phyloP scores from a whole-genome alignment of 2,888 invertebrate genomes.

The Brachylomia viminalis region DNA sequence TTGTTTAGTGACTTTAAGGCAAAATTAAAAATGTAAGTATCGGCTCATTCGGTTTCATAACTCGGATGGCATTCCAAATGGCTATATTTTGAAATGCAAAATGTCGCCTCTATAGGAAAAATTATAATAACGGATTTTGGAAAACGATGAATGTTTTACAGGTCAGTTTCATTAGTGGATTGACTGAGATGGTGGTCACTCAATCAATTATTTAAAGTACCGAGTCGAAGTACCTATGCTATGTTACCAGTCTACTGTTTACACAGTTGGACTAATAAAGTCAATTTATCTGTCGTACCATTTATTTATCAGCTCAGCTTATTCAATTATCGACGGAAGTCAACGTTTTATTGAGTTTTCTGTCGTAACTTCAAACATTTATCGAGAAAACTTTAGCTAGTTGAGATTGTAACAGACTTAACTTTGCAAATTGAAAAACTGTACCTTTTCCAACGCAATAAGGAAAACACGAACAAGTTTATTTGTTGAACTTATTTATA shows the following conservation, averaged over 20 bases:
- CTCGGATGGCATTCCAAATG: background rate
- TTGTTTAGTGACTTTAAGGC: background rate
- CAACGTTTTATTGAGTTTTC: constrained; percentile 17
- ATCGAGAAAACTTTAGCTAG: constrained; percentile 43
- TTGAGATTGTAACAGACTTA: constrained; percentile 37
- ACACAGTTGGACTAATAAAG: background rate
- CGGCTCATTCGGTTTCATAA: background rate
- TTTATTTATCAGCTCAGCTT: constrained; percentile 26
- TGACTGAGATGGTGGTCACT: background rate
- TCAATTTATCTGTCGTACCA: background rate
- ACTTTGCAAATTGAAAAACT: constrained; percentile 53
- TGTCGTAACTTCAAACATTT: constrained; percentile 31
- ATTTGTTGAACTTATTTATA: constrained; percentile 15
- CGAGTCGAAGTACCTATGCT: background rate
- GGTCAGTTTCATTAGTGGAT: background rate
- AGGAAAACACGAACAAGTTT: constrained; percentile 37
- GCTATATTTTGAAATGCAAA: background rate
- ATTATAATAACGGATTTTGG: background rate
- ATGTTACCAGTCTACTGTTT: background rate
- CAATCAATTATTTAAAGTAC: background rate
- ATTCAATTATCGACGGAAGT: constrained; percentile 34
- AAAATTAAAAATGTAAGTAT: background rate
- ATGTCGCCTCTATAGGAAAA: background rate
- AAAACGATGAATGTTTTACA: background rate
- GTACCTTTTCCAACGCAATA: constrained; percentile 39